Evolutionary conservation across 1,140 invertebrate species (phyloP).

Genomic region (Apocrypta bakeri): DNA sequence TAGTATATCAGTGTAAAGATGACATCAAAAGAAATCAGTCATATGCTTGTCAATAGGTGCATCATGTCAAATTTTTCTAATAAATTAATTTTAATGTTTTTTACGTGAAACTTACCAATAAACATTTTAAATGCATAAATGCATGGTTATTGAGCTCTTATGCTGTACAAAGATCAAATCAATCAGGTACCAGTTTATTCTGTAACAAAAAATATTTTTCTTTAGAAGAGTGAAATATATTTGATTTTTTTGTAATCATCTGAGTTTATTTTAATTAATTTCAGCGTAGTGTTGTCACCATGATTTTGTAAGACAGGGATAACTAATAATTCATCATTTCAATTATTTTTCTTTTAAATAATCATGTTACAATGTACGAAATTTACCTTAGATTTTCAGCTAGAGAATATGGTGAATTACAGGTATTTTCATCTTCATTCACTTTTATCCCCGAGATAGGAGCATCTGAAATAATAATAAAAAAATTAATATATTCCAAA

Average conservation of each 20-base stretch:
- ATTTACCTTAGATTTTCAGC: neutral
- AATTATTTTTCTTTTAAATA: constrained; percentile 14
- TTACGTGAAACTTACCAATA: neutral
- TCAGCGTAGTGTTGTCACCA: constrained; percentile 62
- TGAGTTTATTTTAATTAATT: neutral
- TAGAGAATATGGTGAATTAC: constrained; percentile 28
- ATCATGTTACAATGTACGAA: neutral
- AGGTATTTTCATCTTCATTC: no score
- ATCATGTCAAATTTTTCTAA: constrained; percentile 49
- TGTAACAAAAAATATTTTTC: neutral
- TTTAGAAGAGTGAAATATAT: neutral
- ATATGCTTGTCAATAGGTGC: constrained; percentile 63
- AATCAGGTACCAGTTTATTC: no score
- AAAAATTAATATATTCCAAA: neutral
- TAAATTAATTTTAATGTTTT: no score
- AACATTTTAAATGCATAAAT: neutral
- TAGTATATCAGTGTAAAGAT: constrained; percentile 52
- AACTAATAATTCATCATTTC: constrained; percentile 64
- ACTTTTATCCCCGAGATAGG: no score
- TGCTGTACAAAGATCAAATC: no score
- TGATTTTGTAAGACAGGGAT: constrained; percentile 66
- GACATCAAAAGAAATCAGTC: constrained; percentile 63
- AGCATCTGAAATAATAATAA: constrained; percentile 18
- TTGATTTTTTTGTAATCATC: neutral
- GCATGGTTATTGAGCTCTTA: neutral